phyloP scores from a whole-genome alignment of 2,888 invertebrate genomes.

The Sesamia inferens region DNA sequence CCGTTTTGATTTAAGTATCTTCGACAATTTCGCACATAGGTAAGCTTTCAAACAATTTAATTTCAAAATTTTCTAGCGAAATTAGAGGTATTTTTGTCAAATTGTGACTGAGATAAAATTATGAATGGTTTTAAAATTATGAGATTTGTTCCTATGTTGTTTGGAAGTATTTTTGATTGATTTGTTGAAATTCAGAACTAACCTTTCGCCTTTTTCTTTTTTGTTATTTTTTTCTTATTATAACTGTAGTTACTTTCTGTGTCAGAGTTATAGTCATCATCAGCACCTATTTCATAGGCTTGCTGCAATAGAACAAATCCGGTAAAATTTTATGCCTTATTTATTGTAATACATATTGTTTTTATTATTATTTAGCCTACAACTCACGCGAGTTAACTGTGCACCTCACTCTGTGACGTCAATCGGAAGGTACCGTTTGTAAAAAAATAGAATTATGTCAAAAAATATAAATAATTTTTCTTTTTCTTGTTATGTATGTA shows the following conservation, averaged over 20 bases:
- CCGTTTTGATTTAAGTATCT: neutral
- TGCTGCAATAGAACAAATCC: slow-evolving; percentile 44
- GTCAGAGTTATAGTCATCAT: slow-evolving; percentile 47
- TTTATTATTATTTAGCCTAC: too few species aligned
- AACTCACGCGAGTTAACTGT: too few species aligned
- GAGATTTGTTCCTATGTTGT: too few species aligned
- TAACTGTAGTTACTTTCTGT: slow-evolving; percentile 60
- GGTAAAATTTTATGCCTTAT: neutral
- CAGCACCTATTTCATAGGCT: slow-evolving; percentile 59
- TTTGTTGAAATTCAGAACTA: slow-evolving; percentile 7
- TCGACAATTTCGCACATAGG: neutral
- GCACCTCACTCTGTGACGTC: too few species aligned
- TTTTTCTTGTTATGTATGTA: too few species aligned
- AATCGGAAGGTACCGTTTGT: too few species aligned
- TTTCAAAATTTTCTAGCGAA: too few species aligned
- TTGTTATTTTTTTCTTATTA: slow-evolving; percentile 29
- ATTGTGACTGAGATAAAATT: too few species aligned
- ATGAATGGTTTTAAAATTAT: too few species aligned
- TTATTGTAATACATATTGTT: neutral
- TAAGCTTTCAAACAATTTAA: neutral
- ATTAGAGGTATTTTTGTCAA: too few species aligned
- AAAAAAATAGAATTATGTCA: too few species aligned
- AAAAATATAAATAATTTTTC: too few species aligned
- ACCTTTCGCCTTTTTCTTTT: slow-evolving; percentile 22
- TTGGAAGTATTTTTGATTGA: neutral